Evolutionary conservation across 1,140 invertebrate species (phyloP).

Genomic region (Drosophila navojoa): DNA sequence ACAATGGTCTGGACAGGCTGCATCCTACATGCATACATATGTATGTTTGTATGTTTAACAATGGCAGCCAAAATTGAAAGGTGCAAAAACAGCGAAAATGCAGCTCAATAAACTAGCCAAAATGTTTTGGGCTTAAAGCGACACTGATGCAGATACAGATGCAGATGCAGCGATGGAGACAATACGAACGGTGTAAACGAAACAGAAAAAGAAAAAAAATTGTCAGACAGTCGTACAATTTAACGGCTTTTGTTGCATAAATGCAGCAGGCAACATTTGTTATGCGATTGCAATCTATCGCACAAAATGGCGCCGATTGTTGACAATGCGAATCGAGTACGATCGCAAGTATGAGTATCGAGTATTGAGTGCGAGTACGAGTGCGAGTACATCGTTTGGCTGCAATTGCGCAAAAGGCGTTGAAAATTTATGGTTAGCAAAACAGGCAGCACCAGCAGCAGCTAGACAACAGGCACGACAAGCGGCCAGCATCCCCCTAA

Average conservation of each 20-base stretch:
- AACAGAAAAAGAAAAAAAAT: slow-evolving; percentile 19
- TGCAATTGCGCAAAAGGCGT: slow-evolving; percentile 62
- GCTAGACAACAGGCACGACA: slow-evolving; percentile 23
- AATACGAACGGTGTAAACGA: slow-evolving; percentile 46
- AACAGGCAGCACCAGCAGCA: neutral
- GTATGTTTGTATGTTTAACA: slow-evolving; percentile 7
- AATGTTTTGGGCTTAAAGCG: slow-evolving; percentile 51
- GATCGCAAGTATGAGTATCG: slow-evolving; percentile 23
- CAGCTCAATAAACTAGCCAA: slow-evolving; percentile 74
- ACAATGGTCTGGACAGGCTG: slow-evolving; percentile 48
- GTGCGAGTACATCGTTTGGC: slow-evolving; percentile 2
- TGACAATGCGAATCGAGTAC: slow-evolving; percentile 61
- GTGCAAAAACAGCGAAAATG: slow-evolving; percentile 59
- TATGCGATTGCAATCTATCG: slow-evolving; percentile 76
- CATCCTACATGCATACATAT: neutral
- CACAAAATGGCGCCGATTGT: slow-evolving; percentile 72
- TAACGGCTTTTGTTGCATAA: slow-evolving; percentile 82
- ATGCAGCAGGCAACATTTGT: slow-evolving; percentile 76
- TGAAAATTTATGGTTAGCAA: slow-evolving; percentile 62
- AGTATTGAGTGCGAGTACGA: slow-evolving; percentile 1
- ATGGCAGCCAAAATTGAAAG: slow-evolving; percentile 44
- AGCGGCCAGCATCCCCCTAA: slow-evolving; percentile 40
- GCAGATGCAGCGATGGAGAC: slow-evolving; percentile 21
- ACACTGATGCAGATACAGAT: slow-evolving; percentile 17
- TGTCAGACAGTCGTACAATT: slow-evolving; percentile 73